Evolutionary conservation across 2,113 vertebrate genomes (phyloP), one percentile per base, ranked within the genome.

Genomic region (Piaya cayana): DNA sequence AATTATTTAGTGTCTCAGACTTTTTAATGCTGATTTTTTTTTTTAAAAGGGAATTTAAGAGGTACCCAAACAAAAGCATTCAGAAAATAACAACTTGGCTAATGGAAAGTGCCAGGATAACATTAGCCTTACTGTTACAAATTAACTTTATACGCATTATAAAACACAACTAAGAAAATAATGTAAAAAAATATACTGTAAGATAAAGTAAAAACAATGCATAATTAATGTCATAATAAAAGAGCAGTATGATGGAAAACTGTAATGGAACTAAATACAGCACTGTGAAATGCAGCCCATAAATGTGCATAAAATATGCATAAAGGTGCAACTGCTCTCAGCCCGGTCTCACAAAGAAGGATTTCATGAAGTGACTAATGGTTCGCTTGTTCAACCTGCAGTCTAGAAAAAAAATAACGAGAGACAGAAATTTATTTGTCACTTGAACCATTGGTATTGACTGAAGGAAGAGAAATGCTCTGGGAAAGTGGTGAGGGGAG

Each of bases 191-290:
- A 84, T 95, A 94, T 78, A 88, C 68, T 55, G 34, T 68, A 87
- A 93, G 77, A 95, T 92, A 97, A 96, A 96, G 86, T 95, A 91
- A 96, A 95, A 92, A 79, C 89, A 95, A 95, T 97, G 93, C 96
- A 97, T 97, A 96, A 98, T 98, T 97, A 96, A 97, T 93, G 58
- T 52, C 75, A 95, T 90, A 96, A 92, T 97, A 96, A 97, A 98
- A 96, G 68, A 91, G 92, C 96, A 97, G 93, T 95, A 92, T 87
- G 81, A 92, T 88, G 92, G 96, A 95, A 97, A 96, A 96, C 89
- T 96, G 62, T 97, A 97, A 95, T 97, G 96, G 96, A 95, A 97
- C 92, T 92, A 96, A 93, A 97, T 95, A 95, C n/a, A 62, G 81
- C 93, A 80, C 92, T 93, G 83, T 92, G 95, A 96, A 95, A 96